Evolutionary conservation across 1,140 invertebrate genomes (phyloP).

Genomic region (Notospermus geniculatus): DNA sequence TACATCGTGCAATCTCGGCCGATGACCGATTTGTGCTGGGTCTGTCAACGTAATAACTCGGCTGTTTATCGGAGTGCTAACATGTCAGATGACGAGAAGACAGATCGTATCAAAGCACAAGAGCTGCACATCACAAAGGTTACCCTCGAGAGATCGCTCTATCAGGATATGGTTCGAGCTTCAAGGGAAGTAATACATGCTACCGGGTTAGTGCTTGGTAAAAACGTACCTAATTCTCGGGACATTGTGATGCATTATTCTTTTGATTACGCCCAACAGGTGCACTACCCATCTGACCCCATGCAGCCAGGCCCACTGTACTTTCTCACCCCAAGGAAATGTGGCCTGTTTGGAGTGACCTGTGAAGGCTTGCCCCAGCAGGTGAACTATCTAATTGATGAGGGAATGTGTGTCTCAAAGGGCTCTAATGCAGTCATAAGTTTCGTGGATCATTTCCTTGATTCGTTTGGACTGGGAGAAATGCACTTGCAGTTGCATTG

Average conservation of each 20-base stretch:
- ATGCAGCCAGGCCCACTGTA: slow-evolving; percentile 33
- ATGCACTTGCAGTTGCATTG: slow-evolving; percentile 21
- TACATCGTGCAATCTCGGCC: slow-evolving; percentile 3
- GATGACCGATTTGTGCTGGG: slow-evolving; percentile 14
- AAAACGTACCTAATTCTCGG: background rate
- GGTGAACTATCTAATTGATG: slow-evolving; percentile 29
- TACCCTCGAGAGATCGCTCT: background rate
- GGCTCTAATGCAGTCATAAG: slow-evolving; percentile 32
- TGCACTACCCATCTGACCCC: slow-evolving; percentile 27
- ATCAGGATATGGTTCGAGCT: slow-evolving; percentile 1
- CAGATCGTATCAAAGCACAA: slow-evolving; percentile 8
- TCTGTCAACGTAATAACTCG: slow-evolving; percentile 12
- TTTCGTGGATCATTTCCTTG: slow-evolving; percentile 30
- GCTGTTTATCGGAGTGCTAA: slow-evolving; percentile 8
- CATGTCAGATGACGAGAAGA: slow-evolving; percentile 8
- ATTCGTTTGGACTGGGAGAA: slow-evolving; percentile 29
- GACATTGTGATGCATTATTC: slow-evolving; percentile 26
- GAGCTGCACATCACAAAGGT: slow-evolving; percentile 7
- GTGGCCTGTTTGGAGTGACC: slow-evolving; percentile 31
- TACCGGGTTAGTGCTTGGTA: background rate
- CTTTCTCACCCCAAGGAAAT: slow-evolving; percentile 26
- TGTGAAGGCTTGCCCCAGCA: slow-evolving; percentile 26
- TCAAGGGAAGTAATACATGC: background rate
- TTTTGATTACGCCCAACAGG: slow-evolving; percentile 37
- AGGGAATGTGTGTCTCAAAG: slow-evolving; percentile 17